Base-by-base conservation (phyloP, 2,888 invertebrate species). In the Anthrax anthrax region DNA sequence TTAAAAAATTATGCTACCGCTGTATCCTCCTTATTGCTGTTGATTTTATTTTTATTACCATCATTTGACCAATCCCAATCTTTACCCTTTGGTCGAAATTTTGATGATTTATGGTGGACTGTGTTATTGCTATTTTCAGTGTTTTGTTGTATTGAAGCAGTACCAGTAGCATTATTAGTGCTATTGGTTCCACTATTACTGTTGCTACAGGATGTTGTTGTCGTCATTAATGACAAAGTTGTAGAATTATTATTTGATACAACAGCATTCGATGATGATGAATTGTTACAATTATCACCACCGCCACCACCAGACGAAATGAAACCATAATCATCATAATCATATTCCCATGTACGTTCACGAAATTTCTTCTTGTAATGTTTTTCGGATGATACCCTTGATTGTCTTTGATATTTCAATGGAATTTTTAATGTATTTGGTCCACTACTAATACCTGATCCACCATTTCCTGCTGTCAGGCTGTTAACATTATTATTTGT, bases 301-400 rank as follows among this genome's bases (percentile, higher is more conserved):
- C 46, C 42, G 43, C 43, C 43, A 37, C 38, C 12, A 19, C 43
- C 44, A 34, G 36, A 18, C 16, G 39, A 39, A 10, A 43, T 41
- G 49, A 43, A 51, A 52, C 70, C 70, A 29, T 46, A 62, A 49
- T 64, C 65, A 47, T 59, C 64, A 46, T 63, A 64, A 50, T 65
- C 64, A 48, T 62, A 68, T 71, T 74, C 80, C 81, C 81, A 63
- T 72, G 78, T 70, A 75, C 83, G 60, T 78, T 84, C 82, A 69
- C 85, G 85, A 70, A 82, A 83, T 60, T 86, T 85, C 72, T 87
- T 88, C 70, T 88, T 87, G 67, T 85, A 87, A 69, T 84, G 84
- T 55, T 76, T 75, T 56, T 78, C 77, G 1, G 72, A 69, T 58
- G 66, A 51, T 56, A 56, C 54, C 50, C 64, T 67, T 3, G 67